Base-by-base conservation (phyloP, 2,113 vertebrate genomes). In the Semnopithecus entellus region DNA sequence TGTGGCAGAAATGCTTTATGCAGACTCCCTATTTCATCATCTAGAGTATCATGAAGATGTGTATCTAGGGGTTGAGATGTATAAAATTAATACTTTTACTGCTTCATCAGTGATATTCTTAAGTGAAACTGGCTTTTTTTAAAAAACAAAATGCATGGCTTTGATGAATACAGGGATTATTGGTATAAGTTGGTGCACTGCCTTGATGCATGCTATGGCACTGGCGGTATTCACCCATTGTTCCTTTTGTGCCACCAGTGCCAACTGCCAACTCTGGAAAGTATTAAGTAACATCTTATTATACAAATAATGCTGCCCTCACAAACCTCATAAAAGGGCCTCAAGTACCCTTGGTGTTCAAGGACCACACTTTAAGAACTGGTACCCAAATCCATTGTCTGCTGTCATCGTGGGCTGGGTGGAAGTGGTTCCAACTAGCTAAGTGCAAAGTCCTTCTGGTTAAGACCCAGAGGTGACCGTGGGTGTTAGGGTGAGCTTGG, bases 51-150 rank as follows among this genome's bases (percentile, higher is more conserved):
- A 88, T 23, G 75, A 25, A 75, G 12, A 43, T 88, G 8, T 30
- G 8, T 76, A 30, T 83, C 86, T 38, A 92, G 6, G 17, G 22
- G 35, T 70, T 25, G 38, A 79, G 35, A 59, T 88, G 23, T 85
- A 95, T 85, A 50, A 78, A 86, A 88, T 95, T 50, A 84, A 55
- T 81, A 30, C 3, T 82, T 68, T 84, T 61, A 80, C 32, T 95
- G 35, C 48, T 82, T 92, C 55, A 48, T 82, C 59, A 84, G 48
- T 32, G 23, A 8, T 57, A 52, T 76, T 88, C 40, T 88, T 68
- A 92, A 75, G 48, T 76, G n/a, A 84, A 92, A 16, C n/a, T 48
- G 45, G 32, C 12, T 73, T 25, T 82, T 76, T 45, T 38, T 10
- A 68, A 68, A 73, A 73, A 55, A n/a, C 16, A 82, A 48, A 45